These are phyloP conservation scores for Chelon labrosus DNA, from an alignment of 2,797 vertebrate genomes.

Conservation along the genomic window DNA sequence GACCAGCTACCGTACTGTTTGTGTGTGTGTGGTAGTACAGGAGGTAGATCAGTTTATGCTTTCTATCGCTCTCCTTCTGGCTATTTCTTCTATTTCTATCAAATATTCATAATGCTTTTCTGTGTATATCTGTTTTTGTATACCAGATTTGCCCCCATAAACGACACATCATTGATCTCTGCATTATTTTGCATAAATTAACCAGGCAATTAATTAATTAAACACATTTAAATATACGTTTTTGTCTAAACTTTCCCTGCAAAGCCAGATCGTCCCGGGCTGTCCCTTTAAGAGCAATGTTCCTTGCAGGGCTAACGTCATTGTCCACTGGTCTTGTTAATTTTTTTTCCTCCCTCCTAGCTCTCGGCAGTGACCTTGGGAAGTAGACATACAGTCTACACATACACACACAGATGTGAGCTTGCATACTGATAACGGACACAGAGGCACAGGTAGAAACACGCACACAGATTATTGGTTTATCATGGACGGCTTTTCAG, in stretches of 20 bases:
- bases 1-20: conserved; percentile 14
- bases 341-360: conserved; percentile 53
- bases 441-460: conserved; percentile 21
- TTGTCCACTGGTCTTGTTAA: conserved; percentile 77
- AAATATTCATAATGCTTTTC: conserved; percentile 52
- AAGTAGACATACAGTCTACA: conserved; percentile 65
- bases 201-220: conserved; percentile 2
- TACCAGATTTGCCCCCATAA: conserved; percentile 25
- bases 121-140: conserved; percentile 16
- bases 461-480: conserved; percentile 57
- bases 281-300: conserved; percentile 71
- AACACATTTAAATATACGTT: conserved; percentile 6
- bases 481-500: conserved; percentile 28
- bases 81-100: conserved; percentile 31
- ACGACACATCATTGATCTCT: conserved; percentile 19
- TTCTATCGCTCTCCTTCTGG: conserved; percentile 24
- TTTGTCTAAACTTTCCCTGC: conserved; percentile 26
- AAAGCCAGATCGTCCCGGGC: conserved; percentile 29
- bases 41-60: conserved; percentile 38
- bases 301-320: conserved; percentile 72
- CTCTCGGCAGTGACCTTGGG: conserved; percentile 77
- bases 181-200: conserved; percentile 8
- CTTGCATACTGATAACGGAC: conserved; percentile 40
- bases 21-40: conserved; percentile 20
- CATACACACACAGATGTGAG: conserved; percentile 53